Evolutionary conservation across 1,140 invertebrate genomes (phyloP).

Genomic region (Hestina assimilis): DNA sequence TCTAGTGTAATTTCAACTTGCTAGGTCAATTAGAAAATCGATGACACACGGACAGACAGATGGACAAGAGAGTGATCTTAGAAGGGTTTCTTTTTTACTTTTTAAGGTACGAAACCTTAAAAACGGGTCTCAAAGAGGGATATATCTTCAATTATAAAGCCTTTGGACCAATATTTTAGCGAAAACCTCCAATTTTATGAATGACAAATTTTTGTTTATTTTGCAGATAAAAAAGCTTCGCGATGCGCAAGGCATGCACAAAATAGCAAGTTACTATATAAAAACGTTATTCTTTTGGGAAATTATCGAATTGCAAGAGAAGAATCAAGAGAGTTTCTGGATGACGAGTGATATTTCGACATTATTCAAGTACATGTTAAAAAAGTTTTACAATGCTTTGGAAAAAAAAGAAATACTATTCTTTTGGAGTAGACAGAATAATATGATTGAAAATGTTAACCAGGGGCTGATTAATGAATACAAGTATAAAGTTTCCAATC

Average conservation of each 20-base stretch:
- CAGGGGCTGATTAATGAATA: conserved; percentile 30
- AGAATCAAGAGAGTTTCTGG: conserved; percentile 34
- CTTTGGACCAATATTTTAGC: too few species aligned
- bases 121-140: too few species aligned
- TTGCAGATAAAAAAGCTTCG: conserved; percentile 57
- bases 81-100: too few species aligned
- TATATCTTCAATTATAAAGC: too few species aligned
- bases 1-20: too few species aligned
- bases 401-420: conserved; percentile 36
- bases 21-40: too few species aligned
- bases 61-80: too few species aligned
- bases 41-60: too few species aligned
- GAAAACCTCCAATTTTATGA: too few species aligned
- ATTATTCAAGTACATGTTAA: conserved; percentile 46
- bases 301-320: conserved; percentile 24
- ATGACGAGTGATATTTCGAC: conserved; percentile 28
- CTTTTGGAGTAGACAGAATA: conserved; percentile 54
- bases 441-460: conserved; percentile 38
- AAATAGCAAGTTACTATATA: conserved; percentile 57
- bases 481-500: conserved; percentile 27
- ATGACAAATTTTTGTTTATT: conserved; percentile 3
- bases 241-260: conserved; percentile 43
- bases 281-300: conserved; percentile 64
- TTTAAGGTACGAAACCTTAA: too few species aligned
- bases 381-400: conserved; percentile 36